Evolutionary conservation across 2,888 invertebrate genomes (phyloP).

Genomic region (Panorpa germanica): DNA sequence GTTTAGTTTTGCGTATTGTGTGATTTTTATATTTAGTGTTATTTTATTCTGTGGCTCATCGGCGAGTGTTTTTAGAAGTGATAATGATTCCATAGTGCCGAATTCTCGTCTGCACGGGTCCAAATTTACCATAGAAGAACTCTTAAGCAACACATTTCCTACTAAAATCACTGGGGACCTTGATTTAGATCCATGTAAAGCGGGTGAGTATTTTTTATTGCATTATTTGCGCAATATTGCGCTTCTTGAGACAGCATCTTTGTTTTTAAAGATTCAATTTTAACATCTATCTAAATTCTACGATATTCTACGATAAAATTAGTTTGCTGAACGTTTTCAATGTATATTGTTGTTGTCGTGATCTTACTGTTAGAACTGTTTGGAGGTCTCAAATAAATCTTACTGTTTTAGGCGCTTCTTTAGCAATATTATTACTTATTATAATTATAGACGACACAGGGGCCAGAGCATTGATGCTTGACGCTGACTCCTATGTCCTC

Average conservation of each 20-base stretch:
- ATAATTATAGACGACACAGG: too few species aligned
- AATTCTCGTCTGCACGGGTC: conserved; percentile 20
- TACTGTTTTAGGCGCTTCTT: too few species aligned
- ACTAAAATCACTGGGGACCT: conserved; percentile 51
- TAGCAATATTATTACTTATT: too few species aligned
- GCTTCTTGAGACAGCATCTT: conserved; percentile 1
- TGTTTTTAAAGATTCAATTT: conserved; percentile 11
- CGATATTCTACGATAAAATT: too few species aligned
- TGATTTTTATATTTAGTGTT: conserved; percentile 15
- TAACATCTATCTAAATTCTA: too few species aligned
- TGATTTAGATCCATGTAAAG: conserved; percentile 74
- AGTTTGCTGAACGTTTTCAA: too few species aligned
- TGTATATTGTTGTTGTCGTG: too few species aligned
- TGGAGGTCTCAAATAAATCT: too few species aligned
- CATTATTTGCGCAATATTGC: neutral
- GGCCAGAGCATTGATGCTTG: too few species aligned
- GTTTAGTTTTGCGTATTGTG: neutral
- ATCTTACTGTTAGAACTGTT: too few species aligned
- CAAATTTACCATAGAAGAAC: conserved; percentile 46
- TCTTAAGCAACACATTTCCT: conserved; percentile 42
- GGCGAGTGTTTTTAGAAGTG: conserved; percentile 14
- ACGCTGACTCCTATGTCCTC: too few species aligned
- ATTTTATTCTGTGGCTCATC: conserved; percentile 19
- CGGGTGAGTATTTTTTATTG: conserved; percentile 39
- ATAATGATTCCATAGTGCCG: conserved; percentile 21